These are phyloP conservation scores for Eupeodes latifasciatus DNA, from an alignment of 2,888 invertebrate species.

Conservation along the genomic window DNA sequence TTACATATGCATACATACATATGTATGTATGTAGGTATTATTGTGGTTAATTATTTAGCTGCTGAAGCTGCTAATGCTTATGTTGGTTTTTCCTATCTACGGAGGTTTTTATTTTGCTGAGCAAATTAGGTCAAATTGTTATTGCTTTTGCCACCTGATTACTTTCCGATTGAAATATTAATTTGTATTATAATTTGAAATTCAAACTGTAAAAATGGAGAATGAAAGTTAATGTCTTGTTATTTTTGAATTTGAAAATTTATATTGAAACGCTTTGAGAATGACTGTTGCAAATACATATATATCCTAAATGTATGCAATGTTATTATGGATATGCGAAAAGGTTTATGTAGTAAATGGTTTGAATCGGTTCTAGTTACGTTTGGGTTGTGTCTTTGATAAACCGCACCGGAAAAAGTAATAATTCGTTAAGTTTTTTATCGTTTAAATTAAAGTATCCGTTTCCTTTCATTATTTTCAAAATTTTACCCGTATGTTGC, in stretches of 20 bases:
- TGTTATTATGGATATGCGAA: not conserved
- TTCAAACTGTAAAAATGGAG: not conserved
- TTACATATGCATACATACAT: too few species aligned
- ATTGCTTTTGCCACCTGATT: conserved; percentile 37
- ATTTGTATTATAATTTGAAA: not conserved
- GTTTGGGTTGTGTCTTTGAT: not conserved
- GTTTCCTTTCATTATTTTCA: not conserved
- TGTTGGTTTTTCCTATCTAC: not conserved
- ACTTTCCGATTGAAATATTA: not conserved
- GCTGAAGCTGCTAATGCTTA: not conserved
- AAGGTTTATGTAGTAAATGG: not conserved
- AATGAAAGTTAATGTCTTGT: not conserved
- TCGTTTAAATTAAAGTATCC: not conserved
- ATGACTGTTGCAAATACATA: not conserved
- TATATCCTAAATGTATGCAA: conserved; percentile 3
- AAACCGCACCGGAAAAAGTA: not conserved
- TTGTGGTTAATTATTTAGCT: conserved; percentile 22
- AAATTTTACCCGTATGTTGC: too few species aligned
- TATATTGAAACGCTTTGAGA: not conserved
- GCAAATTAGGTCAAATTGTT: conserved; percentile 38
- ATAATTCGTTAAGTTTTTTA: not conserved
- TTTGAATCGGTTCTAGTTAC: not conserved
- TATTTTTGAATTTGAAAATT: not conserved
- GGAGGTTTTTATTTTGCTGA: conserved; percentile 2
- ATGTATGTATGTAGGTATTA: not conserved